Base-by-base conservation (phyloP, 64 coral and sea anemone genomes). In the Montipora capricornis region DNA sequence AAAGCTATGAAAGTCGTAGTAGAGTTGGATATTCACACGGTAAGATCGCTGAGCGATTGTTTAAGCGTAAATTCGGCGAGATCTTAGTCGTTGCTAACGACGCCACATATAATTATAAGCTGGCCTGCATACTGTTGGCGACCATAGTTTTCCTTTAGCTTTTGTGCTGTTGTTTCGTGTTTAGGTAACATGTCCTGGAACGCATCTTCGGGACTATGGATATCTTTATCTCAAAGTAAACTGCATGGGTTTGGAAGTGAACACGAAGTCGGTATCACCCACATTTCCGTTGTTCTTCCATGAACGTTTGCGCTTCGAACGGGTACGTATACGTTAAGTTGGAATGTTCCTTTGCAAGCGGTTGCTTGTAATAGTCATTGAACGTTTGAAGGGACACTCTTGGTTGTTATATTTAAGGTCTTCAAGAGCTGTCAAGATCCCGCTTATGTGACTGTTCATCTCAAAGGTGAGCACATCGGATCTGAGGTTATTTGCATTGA, bases 1-100 rank as follows among this genome's bases (percentile, higher is more conserved):
- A 99, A 99, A 86, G 98, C 98, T 68, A 99, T 99, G 98, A 99
- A 99, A 87, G 95, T 95, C 80, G 94, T 99, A 44, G 98, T 99
- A 13, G 98, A 99, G 20, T 13, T 99, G 83, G 98, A 99, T 53
- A 79, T 96, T 55, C 98, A 99, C 52, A 92, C 95, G 74, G 98
- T 99, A 78, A 92, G 98, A 8, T 66, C 10, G 83, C 75, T 66
- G 49, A 10, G 52, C n/a, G 13, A 73, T 49, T 77, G 74, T 76
- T 87, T 37, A 49, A 80, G 78, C 19, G 57, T 14, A 16, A 76
- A 88, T 77, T 87, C 20, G 46, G 22, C 84, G 47, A 46, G 74
- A 89, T 86, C 60, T 62, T 62, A 2, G 74, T 79, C 22, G 98
- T 99, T 99, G 98, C 98, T 99, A 99, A 96, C 93, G 98, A 99